Evolutionary conservation across 2,113 vertebrate species (phyloP), one percentile per base, ranked within the genome.

Genomic region (Eclectus roratus): DNA sequence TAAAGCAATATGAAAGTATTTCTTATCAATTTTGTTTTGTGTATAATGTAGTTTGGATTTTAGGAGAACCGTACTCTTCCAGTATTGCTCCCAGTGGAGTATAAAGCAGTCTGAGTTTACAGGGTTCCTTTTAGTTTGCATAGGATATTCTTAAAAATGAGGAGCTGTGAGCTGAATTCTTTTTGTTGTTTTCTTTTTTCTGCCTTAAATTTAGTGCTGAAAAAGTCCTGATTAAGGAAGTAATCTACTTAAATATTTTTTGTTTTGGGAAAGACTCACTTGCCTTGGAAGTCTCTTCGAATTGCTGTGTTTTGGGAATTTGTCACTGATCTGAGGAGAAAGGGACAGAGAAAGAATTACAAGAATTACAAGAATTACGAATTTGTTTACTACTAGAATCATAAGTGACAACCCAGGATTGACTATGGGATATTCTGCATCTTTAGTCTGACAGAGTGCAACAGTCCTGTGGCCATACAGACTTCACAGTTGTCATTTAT

Each of bases 261-360:
- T 76, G 47, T 77, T 95, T 96, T 85, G 78, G 41, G 70, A 80
- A 91, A 53, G 78, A 68, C 72, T 90, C 52, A n/a, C 60, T 83
- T 89, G 87, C 78, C 53, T 70, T 86, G 85, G 44, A 93, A 93
- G 76, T 94, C 88, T 93, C 43, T 92, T 97, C 49, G 76, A 37
- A 21, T 89, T 88, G 64, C 60, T 52, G 9, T n/a, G 20, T 55
- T 92, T 93, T 52, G 60, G 90, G 77, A 74, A 55, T 89, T 64
- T 88, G 15, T 78, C 72, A 64, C 82, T 93, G 90, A 95, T 96
- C 69, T 29, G 56, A 92, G 56, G 55, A 91, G 94, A 97, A 96
- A 35, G 77, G 47, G 65, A 58, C 77, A 84, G 85, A 91, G 50
- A 66, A 85, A 83, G 92, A 95, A 94, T 84, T 90, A 86, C 85